These are phyloP conservation scores for Thalpophila matura DNA, from an alignment of 2,888 invertebrate genomes.

Conservation along the genomic window DNA sequence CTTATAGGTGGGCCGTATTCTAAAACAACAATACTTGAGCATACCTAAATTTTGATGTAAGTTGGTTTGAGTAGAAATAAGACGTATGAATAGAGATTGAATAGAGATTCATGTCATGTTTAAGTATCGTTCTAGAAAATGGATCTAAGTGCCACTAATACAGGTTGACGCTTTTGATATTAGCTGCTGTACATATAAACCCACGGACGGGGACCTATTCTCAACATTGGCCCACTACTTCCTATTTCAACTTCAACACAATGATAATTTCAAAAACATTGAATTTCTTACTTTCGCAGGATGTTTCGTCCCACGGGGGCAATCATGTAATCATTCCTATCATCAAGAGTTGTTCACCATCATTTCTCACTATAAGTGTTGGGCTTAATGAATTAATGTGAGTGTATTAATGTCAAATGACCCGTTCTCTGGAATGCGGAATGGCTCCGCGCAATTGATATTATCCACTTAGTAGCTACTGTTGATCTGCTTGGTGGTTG, in stretches of 20 bases:
- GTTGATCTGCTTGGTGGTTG: constrained; percentile 72
- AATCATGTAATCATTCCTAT: constrained; percentile 54
- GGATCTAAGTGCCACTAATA: neutral
- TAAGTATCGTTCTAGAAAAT: neutral
- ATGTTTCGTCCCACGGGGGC: constrained; percentile 57
- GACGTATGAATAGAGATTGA: neutral
- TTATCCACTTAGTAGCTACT: constrained; percentile 88
- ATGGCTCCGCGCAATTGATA: constrained; percentile 85
- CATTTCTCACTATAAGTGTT: constrained; percentile 62
- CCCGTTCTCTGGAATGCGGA: constrained; percentile 86
- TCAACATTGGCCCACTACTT: constrained; percentile 10
- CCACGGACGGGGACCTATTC: constrained; percentile 8
- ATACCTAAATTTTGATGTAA: neutral
- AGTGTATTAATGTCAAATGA: constrained; percentile 83
- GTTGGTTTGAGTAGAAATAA: neutral
- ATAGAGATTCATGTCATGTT: neutral
- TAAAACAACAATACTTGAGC: too few species aligned
- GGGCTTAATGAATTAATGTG: constrained; percentile 80
- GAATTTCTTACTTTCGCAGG: constrained; percentile 55
- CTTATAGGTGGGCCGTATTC: neutral
- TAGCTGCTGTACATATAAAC: neutral
- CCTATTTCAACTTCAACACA: constrained; percentile 26
- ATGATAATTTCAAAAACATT: constrained; percentile 39
- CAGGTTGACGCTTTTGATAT: neutral
- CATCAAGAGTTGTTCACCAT: constrained; percentile 52